Conservation (phyloP, 2,888 invertebrate species). For the Drosophila anceps region DNA sequence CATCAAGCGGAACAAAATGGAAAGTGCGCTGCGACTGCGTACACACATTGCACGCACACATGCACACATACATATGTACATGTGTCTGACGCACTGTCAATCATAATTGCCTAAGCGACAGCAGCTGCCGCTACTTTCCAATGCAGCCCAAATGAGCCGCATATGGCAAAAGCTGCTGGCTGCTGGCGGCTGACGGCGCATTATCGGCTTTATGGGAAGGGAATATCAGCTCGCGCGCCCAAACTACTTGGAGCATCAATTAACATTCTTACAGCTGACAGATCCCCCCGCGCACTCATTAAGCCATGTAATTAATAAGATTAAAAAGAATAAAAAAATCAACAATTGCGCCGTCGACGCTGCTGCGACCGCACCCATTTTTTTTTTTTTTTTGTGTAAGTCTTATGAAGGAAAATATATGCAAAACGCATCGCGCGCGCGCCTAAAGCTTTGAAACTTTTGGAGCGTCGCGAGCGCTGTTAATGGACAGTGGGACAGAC, state of each 20-base stretch:
- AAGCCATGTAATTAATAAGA: conserved; percentile 80
- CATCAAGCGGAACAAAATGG: conserved; percentile 71
- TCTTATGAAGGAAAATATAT: conserved; percentile 70
- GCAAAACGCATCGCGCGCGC: conserved; percentile 78
- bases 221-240: conserved; percentile 36
- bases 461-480: conserved; percentile 51
- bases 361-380: conserved; percentile 68
- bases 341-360: conserved; percentile 70
- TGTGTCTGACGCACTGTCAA: conserved; percentile 69
- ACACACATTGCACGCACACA: conserved; percentile 13
- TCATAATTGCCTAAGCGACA: conserved; percentile 67
- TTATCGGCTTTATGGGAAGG: conserved; percentile 42
- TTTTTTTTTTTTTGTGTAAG: conserved; percentile 18
- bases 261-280: conserved; percentile 61
- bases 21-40: conserved; percentile 58
- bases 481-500: conserved; percentile 28
- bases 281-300: conserved; percentile 59
- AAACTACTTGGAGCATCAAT: conserved; percentile 65
- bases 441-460: conserved; percentile 60
- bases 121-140: conserved; percentile 45
- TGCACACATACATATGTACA: background rate
- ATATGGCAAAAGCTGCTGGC: conserved; percentile 65
- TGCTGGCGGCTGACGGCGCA: too few species aligned
- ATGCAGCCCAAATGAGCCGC: conserved; percentile 49
- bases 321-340: conserved; percentile 65